Evolutionary conservation across 2,888 invertebrate species (phyloP).

Genomic region (Leucoma salicis): DNA sequence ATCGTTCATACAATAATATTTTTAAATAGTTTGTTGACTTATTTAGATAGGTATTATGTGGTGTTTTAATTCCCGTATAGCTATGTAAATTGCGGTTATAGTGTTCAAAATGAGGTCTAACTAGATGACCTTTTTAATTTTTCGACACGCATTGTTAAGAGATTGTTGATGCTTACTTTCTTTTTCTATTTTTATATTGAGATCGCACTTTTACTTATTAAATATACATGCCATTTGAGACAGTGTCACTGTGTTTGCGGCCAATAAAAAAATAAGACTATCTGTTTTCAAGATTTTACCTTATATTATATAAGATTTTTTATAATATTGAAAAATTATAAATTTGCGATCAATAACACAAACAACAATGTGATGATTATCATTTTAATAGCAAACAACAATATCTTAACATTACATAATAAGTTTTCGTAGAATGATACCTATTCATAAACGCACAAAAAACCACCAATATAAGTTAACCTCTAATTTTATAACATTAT

Average conservation of each 20-base stretch:
- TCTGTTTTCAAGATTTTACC: too few species aligned
- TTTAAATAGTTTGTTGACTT: constrained; percentile 24
- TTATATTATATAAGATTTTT: too few species aligned
- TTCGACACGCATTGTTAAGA: constrained; percentile 10
- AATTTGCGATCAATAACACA: not conserved
- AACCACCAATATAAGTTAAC: constrained; percentile 41
- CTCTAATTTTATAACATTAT: constrained; percentile 37
- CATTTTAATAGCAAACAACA: not conserved
- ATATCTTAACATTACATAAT: constrained; percentile 1
- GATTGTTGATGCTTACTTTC: constrained; percentile 8
- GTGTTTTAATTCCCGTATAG: constrained; percentile 28
- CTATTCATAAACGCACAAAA: not conserved
- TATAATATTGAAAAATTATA: not conserved
- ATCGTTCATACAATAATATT: constrained; percentile 32
- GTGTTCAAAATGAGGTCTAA: constrained; percentile 41
- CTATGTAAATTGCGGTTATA: constrained; percentile 40
- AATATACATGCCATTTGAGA: constrained; percentile 22
- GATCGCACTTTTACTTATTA: constrained; percentile 24
- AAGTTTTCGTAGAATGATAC: not conserved
- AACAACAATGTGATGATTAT: not conserved
- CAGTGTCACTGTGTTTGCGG: constrained; percentile 24
- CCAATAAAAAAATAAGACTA: constrained; percentile 3
- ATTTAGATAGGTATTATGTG: constrained; percentile 35
- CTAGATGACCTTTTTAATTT: constrained; percentile 25
- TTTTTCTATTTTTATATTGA: constrained; percentile 29